These are phyloP conservation scores for Ctenopoma multispine DNA, from an alignment of 2,797 vertebrate species.

Conservation along the genomic window DNA sequence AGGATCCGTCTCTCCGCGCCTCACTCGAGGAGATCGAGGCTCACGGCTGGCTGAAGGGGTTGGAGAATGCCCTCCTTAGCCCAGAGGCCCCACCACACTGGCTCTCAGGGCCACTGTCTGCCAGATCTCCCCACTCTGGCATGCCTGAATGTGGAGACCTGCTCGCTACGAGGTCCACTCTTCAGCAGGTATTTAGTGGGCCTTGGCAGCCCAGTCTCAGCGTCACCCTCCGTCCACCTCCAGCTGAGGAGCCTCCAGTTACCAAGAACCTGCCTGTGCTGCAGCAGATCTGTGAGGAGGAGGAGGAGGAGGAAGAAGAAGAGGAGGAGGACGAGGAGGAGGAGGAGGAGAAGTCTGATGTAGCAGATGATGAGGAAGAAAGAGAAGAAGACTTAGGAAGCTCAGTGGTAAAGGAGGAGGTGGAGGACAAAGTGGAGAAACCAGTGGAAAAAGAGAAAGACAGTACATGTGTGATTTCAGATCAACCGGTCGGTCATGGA, in stretches of 20 bases:
- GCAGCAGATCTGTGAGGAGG: constrained; percentile 88
- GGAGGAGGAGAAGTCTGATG: constrained; percentile 18
- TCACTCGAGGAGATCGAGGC: constrained; percentile 87
- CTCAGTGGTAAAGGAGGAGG: constrained; percentile 26
- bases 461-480: constrained; percentile 62
- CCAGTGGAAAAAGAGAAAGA: constrained; percentile 28
- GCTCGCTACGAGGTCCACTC: constrained; percentile 64
- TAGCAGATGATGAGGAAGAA: constrained; percentile 27
- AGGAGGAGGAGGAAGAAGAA: constrained; percentile 80
- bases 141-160: constrained; percentile 81
- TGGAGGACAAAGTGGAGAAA: constrained; percentile 14
- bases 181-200: constrained; percentile 66
- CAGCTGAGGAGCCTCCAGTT: constrained; percentile 75
- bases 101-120: constrained; percentile 70
- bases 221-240: constrained; percentile 77
- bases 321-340: constrained; percentile 46
- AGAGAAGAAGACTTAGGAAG: constrained; percentile 15
- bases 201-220: constrained; percentile 73
- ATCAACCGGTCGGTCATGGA: constrained; percentile 63
- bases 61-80: constrained; percentile 85
- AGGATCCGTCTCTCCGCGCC: constrained; percentile 84
- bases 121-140: constrained; percentile 66
- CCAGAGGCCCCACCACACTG: constrained; percentile 84
- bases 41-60: constrained; percentile 88
- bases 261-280: constrained; percentile 84